These are phyloP conservation scores for Dioctria linearis DNA, from an alignment of 2,888 invertebrate genomes.

Conservation along the genomic window DNA sequence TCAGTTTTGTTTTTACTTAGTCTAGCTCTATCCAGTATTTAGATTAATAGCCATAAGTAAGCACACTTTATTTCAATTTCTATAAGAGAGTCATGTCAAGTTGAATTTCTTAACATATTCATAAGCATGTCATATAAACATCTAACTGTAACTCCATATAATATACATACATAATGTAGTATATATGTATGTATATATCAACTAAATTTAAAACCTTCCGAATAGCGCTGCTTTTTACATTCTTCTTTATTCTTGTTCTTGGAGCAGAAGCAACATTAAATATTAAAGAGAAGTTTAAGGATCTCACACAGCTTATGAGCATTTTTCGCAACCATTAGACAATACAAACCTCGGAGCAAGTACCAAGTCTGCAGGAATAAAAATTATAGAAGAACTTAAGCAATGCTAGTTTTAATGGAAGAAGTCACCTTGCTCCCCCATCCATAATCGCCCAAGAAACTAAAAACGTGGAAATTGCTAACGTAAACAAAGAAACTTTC, in stretches of 20 bases:
- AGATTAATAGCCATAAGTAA: too few species aligned
- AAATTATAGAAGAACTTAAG: constrained; percentile 27
- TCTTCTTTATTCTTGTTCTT: neutral
- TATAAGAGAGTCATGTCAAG: too few species aligned
- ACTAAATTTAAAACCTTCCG: neutral
- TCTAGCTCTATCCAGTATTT: too few species aligned
- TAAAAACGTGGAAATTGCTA: constrained; percentile 25
- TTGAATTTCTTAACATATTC: too few species aligned
- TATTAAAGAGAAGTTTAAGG: neutral
- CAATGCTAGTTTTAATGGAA: constrained; percentile 24
- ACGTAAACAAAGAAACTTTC: constrained; percentile 36
- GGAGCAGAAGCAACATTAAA: neutral
- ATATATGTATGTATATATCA: neutral
- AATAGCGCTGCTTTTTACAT: neutral
- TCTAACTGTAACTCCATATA: too few species aligned
- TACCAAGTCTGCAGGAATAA: neutral
- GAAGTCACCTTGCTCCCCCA: neutral
- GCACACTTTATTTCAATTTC: too few species aligned
- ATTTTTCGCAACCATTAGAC: neutral
- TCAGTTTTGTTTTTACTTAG: too few species aligned
- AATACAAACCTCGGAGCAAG: neutral
- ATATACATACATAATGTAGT: constrained; percentile 4
- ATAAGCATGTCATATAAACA: too few species aligned
- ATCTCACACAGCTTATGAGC: neutral
- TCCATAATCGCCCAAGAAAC: constrained; percentile 3